Base-by-base conservation (phyloP, 2,797 vertebrate species). In the Sus cebifrons region DNA sequence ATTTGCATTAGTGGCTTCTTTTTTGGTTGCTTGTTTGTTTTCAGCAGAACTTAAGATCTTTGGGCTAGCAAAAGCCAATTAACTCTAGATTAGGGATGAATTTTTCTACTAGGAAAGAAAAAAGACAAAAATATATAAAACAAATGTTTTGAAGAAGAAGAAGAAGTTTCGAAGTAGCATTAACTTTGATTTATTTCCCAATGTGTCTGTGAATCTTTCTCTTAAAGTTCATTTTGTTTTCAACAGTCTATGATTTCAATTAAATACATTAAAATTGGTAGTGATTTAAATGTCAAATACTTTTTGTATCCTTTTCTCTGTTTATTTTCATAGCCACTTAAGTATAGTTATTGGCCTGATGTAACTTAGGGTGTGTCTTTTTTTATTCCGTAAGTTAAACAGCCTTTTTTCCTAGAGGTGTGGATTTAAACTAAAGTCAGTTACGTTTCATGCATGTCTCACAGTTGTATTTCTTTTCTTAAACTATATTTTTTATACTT, bases 161-260 rank as follows among this genome's bases (percentile, higher is more conserved):
- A 71, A 16, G 81, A 94, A 36, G 17, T 85, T 94, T 65, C 73
- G 71, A 92, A 91, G 32, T 52, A 86, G 40, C 15, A 83, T 82
- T 85, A 79, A 62, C 70, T 79, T 94, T 65, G 21, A 79, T 74
- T 77, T 91, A 23, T 60, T 85, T 58, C 58, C 14, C 52, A 54
- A 25, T 25, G n/a, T 25, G 25, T 5, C 25, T 82, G 7, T 82
- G 68, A 88, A 81, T 89, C 11, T 9, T 29, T 64, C 70, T 77
- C 29, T 93, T 71, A 84, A 96, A 93, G 86, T 91, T 89, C n/a
- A 62, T 23, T 71, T 81, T 68, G 16, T 85, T 92, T 86, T 58
- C 25, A 32, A 18, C 62, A 65, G 49, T 32, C 32, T 68, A 60
- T 86, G 29, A 75, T 36, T 85, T 95, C 54, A 70, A 54, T 85